Conservation (phyloP, 2,888 invertebrate genomes). For the Gastrophysa polygoni region DNA sequence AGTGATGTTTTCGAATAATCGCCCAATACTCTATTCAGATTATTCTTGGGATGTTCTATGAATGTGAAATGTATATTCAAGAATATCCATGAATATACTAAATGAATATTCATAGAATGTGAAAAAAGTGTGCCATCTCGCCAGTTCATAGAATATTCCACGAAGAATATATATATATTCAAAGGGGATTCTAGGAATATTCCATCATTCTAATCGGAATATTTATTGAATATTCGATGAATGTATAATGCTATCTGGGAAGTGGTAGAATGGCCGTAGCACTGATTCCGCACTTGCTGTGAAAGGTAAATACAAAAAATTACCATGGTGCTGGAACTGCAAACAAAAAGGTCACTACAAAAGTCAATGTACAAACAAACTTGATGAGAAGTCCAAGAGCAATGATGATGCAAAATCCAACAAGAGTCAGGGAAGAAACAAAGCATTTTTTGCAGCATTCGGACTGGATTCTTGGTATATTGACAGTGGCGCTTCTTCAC, state of each 20-base stretch:
- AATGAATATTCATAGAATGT: no score
- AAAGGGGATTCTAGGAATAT: no score
- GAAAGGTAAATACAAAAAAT: constrained; percentile 15
- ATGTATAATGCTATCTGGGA: not conserved
- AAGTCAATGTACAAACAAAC: constrained; percentile 21
- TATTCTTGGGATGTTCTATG: no score
- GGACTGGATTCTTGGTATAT: constrained; percentile 21
- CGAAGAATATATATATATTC: no score
- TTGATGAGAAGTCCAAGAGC: not conserved
- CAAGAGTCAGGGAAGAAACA: constrained; percentile 5
- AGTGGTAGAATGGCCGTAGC: constrained; percentile 17
- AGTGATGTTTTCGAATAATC: no score
- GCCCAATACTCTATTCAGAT: no score
- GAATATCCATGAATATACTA: no score
- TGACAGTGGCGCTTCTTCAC: constrained; percentile 23
- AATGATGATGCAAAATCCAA: not conserved
- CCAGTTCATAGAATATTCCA: no score
- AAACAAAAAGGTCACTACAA: constrained; percentile 25
- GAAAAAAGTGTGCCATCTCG: no score
- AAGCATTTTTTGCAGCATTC: constrained; percentile 17
- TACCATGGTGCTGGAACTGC: constrained; percentile 28
- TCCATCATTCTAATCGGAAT: no score
- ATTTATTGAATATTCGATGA: no score
- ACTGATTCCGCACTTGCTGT: constrained; percentile 15
- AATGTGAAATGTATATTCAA: no score